Percentiles rank a stretch among this genome's conserved stretches.
Conservation (phyloP, 2,113 vertebrate species). For the Scartelaos histophorus region DNA sequence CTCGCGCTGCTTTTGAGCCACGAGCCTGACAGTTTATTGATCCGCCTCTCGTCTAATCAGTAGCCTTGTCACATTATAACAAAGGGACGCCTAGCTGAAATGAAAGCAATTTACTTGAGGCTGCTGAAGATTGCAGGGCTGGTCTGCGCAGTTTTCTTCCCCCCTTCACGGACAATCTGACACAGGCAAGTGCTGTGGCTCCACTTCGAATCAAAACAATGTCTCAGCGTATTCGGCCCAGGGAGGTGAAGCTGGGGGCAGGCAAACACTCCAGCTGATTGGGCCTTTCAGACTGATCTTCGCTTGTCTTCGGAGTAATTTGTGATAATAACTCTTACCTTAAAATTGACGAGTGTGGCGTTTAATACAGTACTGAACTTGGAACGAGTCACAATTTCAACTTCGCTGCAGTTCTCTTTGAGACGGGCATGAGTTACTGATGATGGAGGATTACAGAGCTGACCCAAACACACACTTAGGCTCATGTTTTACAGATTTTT, state of each 20-base stretch:
- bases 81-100: constrained; percentile 76
- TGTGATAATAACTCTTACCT: neutral
- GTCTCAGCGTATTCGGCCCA: constrained; percentile 48
- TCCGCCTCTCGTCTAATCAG: constrained; percentile 79
- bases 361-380: neutral
- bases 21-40: constrained; percentile 75
- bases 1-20: constrained; percentile 70
- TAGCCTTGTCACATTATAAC: constrained; percentile 82
- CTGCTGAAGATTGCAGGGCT: constrained; percentile 72
- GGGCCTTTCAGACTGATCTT: constrained; percentile 33
- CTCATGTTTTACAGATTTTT: no score
- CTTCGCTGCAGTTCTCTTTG: neutral
- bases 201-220: constrained; percentile 67
- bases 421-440: neutral
- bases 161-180: constrained; percentile 64
- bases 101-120: constrained; percentile 82
- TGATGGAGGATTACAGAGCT: neutral
- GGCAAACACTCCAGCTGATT: constrained; percentile 44
- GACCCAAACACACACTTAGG: neutral
- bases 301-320: constrained; percentile 22
- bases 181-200: constrained; percentile 37
- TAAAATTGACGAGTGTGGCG: neutral
- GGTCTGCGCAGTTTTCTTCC: constrained; percentile 62
- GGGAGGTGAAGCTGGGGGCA: constrained; percentile 52
- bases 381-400: neutral